Base-by-base conservation (phyloP, 2,797 vertebrate species). In the Tympanoctomys barrerae region DNA sequence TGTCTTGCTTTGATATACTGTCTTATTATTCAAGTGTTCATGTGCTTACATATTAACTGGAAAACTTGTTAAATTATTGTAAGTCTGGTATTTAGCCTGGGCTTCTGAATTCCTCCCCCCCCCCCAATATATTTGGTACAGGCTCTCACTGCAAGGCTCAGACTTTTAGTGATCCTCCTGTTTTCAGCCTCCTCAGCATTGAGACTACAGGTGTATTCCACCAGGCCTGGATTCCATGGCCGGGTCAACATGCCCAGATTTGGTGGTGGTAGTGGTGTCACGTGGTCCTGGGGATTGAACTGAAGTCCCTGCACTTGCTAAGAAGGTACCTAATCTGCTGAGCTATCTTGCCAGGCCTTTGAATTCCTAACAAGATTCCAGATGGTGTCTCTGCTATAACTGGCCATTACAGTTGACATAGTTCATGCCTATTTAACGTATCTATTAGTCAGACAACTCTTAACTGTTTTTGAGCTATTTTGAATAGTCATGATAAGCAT, bases 401-500 rank as follows among this genome's bases (percentile, higher is more conserved):
- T 89, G 49, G 12, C 59, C 7, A 36, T 1, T 85, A 33, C 49
- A 33, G 10, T 93, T 83, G 7, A 31, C 85, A 80, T 90, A 79
- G 46, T 24, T 3, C 21, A 6, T n/a, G 54, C 57, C 31, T 46
- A 49, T 64, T 28, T 18, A 42, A 22, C 57, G 4, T 24, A 7
- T 88, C 5, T 86, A 14, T 92, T 81, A 93, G 36, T 31, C 16
- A 94, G 46, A 75, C 7, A 83, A 42, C 10, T 85, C 14, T 89
- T 95, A 68, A 68, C 61, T 42, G 75, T 28, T 89, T 90, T 88
- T 88, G 59, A 82, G 42, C 33, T 90, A 82, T 68, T 89, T 62
- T 75, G 24, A 92, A 84, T 52, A 85, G 12, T 16, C 49, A 64
- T 33, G 89, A 68, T 78, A 57, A 85, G 49, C 54, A 92, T 75